Conservation (phyloP, 2,797 vertebrate genomes). For the Coracias cyanogaster region DNA sequence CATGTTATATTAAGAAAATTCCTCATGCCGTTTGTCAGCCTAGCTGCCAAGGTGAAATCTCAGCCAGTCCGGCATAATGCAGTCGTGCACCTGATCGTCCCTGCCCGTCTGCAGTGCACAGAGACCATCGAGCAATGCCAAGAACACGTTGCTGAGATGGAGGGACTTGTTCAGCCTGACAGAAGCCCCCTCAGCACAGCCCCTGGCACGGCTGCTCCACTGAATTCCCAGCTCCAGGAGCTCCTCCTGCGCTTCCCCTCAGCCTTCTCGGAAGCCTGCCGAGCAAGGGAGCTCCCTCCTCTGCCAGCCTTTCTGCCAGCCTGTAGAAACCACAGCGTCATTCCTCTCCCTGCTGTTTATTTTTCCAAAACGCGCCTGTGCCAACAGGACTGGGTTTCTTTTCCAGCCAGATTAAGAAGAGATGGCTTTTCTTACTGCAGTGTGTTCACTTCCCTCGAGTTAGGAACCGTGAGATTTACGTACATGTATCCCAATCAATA, state of each 20-base stretch:
- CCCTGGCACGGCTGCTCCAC: fast-evolving
- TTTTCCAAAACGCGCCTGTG: not conserved
- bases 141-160: not conserved
- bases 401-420: not conserved
- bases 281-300: not conserved
- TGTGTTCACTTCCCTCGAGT: not conserved
- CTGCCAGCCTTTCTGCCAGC: not conserved
- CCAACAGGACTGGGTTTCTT: not conserved
- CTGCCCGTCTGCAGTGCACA: not conserved
- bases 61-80: not conserved
- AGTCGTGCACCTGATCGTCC: fast-evolving
- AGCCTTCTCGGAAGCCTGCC: not conserved
- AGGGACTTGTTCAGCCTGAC: not conserved
- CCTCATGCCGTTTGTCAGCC: not conserved
- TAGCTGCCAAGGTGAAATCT: not conserved
- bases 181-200: not conserved
- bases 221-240: not conserved
- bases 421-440: not conserved
- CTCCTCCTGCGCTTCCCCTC: not conserved
- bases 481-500: not conserved
- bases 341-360: not conserved
- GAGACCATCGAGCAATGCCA: not conserved
- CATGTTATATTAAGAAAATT: not conserved
- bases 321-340: fast-evolving
- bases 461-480: not conserved